Base-by-base conservation (phyloP, 2,888 invertebrate species). In the Zygogramma bicolorata region DNA sequence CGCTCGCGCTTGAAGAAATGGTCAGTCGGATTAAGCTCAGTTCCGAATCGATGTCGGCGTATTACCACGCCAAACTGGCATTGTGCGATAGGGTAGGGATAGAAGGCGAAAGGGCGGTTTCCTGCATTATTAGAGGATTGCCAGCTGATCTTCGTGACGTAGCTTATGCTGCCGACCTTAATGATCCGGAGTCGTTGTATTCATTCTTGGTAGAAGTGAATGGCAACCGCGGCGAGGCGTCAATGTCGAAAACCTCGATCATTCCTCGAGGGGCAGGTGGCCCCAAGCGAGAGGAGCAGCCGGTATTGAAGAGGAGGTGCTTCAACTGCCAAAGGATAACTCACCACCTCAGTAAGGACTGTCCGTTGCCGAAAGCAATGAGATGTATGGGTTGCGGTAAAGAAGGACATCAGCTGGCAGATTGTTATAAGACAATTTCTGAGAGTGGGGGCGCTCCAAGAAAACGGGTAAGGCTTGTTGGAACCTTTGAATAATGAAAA, bases 1-100 rank as follows among this genome's bases (percentile, higher is more conserved):
- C 79, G 0, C 77, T 81, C 18, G 59, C 57, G 1, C 65, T 83
- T 8, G 83, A 83, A 65, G 74, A 71, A 27, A 13, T 84, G 80
- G 61, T 81, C 8, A 49, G 62, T 3, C 71, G 82, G 31, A 75
- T 18, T 6, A 83, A 83, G 59, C 22, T 6, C 6, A 77, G 78
- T 5, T 38, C 25, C 4, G 82, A 78, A 65, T 75, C 77, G 3
- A 83, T 82, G 80, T 0, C 78, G n/a, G n/a, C n/a, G n/a, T n/a
- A n/a, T n/a, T n/a, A n/a, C n/a, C n/a, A n/a, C n/a, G n/a, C n/a
- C n/a, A n/a, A n/a, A n/a, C n/a, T n/a, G n/a, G n/a, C n/a, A n/a
- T n/a, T n/a, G n/a, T n/a, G 76, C 38, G 83, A 83, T 57, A 53
- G 58, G 34, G 70, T 60, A 29, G 22, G 67, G 7, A 15, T 76